Conservation (phyloP, 2,888 invertebrate genomes). For the Patella caerulea region DNA sequence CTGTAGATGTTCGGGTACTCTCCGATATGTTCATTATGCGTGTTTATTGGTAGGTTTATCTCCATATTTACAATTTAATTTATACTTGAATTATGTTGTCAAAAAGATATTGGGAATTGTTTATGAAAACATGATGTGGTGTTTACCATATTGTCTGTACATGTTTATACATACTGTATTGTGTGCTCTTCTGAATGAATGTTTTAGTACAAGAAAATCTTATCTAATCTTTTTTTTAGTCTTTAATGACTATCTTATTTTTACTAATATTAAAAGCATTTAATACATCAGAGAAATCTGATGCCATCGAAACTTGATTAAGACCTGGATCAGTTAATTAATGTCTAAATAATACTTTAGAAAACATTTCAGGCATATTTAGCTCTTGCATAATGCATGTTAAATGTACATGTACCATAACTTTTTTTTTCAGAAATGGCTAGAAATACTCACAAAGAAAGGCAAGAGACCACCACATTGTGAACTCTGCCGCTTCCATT, state of each 20-base stretch:
- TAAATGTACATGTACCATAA: background rate
- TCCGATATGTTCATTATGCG: slow-evolving; percentile 74
- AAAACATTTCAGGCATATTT: too few species aligned
- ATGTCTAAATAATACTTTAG: too few species aligned
- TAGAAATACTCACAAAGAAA: slow-evolving; percentile 73
- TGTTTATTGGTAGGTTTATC: slow-evolving; percentile 73
- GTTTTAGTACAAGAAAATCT: background rate
- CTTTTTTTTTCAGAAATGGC: slow-evolving; percentile 73
- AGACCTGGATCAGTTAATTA: too few species aligned
- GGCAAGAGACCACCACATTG: slow-evolving; percentile 73
- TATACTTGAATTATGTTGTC: background rate
- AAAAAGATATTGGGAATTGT: background rate
- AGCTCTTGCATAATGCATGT: too few species aligned
- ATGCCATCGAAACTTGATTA: too few species aligned
- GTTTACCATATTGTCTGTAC: background rate
- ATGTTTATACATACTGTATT: background rate
- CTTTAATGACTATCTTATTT: background rate
- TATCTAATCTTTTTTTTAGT: background rate
- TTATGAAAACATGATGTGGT: background rate
- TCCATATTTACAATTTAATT: background rate
- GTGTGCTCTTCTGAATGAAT: background rate
- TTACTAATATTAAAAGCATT: too few species aligned
- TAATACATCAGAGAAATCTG: too few species aligned
- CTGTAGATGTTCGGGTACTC: slow-evolving; percentile 75
- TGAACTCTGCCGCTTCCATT: slow-evolving; percentile 75